Evolutionary conservation across 2,797 vertebrate species (phyloP), one percentile per base, ranked within the genome.

Genomic region (Eupleurogrammus muticus): DNA sequence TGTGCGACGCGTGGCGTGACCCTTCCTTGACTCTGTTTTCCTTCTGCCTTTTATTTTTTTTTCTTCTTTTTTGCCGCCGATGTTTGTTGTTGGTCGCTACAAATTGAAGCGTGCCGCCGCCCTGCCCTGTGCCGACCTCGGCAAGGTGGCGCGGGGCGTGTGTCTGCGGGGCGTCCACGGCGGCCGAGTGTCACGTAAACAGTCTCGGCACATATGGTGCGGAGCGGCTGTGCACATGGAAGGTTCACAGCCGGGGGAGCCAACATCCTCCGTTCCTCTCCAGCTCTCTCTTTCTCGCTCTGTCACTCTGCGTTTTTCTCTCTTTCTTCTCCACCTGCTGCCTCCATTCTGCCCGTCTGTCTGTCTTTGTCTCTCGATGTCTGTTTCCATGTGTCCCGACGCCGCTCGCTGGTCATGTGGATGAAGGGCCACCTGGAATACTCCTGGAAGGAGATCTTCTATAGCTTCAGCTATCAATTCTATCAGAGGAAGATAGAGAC

Each of bases 141-240:
- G 54, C 72, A 61, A 77, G 82, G 80, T 78, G 78, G 72, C 53
- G 10, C 16, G 16, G 36, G 63, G 67, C 69, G 77, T 75, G 77
- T 71, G 13, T 74, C 67, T 70, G 71, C 62, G 48, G 83, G 62
- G 78, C 21, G 61, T 80, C 63, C 77, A 73, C 70, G 54, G 83
- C 79, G 65, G 81, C 19, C 57, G 58, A 73, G 73, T 74, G 80
- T 70, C 86, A 71, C 64, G 23, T 84, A 87, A 90, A 87, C 79
- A 85, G 80, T 80, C 89, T 82, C 80, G 47, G 81, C 83, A 80
- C 90, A 91, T 84, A 91, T 87, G 85, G 85, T 79, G 79, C 87
- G 63, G 73, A 71, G 40, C 71, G 66, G 51, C 71, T 75, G 72
- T 28, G 70, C 86, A 87, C 81, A 77, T 77, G 79, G 82, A 85